Evolutionary conservation across 1,140 invertebrate genomes (phyloP), one percentile per base, ranked within the genome.

Genomic region (Helicoverpa zea): DNA sequence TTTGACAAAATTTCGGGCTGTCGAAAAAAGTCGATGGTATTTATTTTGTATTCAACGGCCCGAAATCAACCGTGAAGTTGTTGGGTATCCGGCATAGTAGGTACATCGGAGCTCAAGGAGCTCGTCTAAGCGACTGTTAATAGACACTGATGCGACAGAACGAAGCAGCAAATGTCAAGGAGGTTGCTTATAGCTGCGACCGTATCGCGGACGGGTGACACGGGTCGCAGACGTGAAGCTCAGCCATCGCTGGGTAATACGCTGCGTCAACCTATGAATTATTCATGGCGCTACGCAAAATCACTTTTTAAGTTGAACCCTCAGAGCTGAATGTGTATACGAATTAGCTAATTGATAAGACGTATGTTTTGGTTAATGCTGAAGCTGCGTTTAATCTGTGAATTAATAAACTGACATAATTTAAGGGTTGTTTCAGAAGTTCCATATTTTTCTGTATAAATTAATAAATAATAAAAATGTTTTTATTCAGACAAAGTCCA

Each of bases 221-320:
- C 47, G 79, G 72, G 79, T 81, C 72, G 18, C 52, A 59, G 30
- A 76, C 14, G 52, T 61, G 72, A 43, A 76, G 56, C 74, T 51
- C 51, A 76, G 61, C 18, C 18, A 63, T 70, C 64, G 14, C 2
- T 14, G 43, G 29, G 80, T 30, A 72, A 82, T 54, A 49, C 16
- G 18, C 47, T 79, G 49, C 75, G 81, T 49, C 75, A 49, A 35
- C 72, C 54, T 59, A 16, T 82, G 76, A 82, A 82, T 82, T 68
- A 81, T 81, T 81, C 75, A 79, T 68, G 14, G n/a, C 35, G 18
- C 49, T 74, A 47, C 49, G 59, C 68, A n/a, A 73, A 76, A 70
- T 80, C 66, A 70, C 78, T 83, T 77, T 77, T 76, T 79, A 64
- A 80, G 18, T 63, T 73, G 12, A 16, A 49, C 52, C 47, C 51